Evolutionary conservation across 2,888 invertebrate species (phyloP), one percentile per base, ranked within the genome.

Genomic region (Heteromyza rotundicornis): DNA sequence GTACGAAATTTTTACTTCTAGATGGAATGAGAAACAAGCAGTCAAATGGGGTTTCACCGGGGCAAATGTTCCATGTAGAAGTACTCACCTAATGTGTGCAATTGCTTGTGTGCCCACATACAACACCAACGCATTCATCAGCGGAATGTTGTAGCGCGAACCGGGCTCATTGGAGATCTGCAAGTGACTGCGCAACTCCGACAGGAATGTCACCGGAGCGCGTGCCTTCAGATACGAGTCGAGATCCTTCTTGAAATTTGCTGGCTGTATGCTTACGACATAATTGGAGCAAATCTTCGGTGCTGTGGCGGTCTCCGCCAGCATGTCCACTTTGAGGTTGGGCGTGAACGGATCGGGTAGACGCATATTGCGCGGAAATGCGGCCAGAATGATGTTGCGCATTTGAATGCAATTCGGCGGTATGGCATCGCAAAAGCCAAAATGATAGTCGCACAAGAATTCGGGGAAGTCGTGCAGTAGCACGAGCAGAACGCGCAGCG

Each of bases 381-480:
- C 99, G 2, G 98, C 97, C 65, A 99, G 85, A 59, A 99, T 97
- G 60, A 99, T 87, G 82, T 99, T 99, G 56, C 99, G 88, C 95
- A 99, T 96, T 83, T 95, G 98, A 70, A 99, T 97, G 84, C 99
- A 99, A 83, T 99, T 99, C 2, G 98, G 96, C 52, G 99, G 98
- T 74, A 99, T 98, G 64, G 96, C 97, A 83, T 99, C 99, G 83
- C 99, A 98, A 85, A 99, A 97, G 50, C 95, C 95, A 82, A 98
- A 98, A 83, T 99, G 98, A 83, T 98, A 98, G 82, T 99, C 99
- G 84, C 98, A 98, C 56, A 99, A 87, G 83, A 99, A 97, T 84
- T 99, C 99, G 0, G 99, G 99, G 83, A 99, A 99, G 82, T 99
- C 99, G 80, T 99, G 99, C 12, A 99, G 86, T 27, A 99, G 85